Evolutionary conservation across 2,888 invertebrate genomes (phyloP).

Genomic region (Timema cristinae): DNA sequence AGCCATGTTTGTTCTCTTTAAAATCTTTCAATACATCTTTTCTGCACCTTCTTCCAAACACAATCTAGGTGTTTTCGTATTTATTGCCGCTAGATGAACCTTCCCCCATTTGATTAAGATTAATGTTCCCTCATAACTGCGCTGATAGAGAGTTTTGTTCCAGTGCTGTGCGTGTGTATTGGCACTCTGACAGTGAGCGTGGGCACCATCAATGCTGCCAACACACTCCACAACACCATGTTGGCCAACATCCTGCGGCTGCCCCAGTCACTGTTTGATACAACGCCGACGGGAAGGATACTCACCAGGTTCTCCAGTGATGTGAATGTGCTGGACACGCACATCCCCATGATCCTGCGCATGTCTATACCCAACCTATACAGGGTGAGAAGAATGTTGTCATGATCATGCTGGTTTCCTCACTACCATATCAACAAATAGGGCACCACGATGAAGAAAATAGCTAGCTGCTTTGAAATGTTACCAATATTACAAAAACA

Average conservation of each 20-base stretch:
- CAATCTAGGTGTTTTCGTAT: too few relatives aligned
- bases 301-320: constrained; percentile 60
- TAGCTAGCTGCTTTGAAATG: too few relatives aligned
- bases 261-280: constrained; percentile 64
- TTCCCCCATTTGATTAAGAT: too few relatives aligned
- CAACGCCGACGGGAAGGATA: constrained; percentile 71
- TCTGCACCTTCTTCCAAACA: too few relatives aligned
- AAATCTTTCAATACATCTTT: too few relatives aligned
- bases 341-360: constrained; percentile 43
- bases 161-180: constrained; percentile 52
- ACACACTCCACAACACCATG: constrained; percentile 55
- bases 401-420: neutral
- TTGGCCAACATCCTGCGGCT: constrained; percentile 55
- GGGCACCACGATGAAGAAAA: constrained; percentile 41
- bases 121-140: too few relatives aligned
- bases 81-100: too few relatives aligned
- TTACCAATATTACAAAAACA: too few relatives aligned
- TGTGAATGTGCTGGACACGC: constrained; percentile 53
- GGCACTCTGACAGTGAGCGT: constrained; percentile 54
- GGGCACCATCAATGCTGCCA: constrained; percentile 58
- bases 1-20: too few relatives aligned
- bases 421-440: too few relatives aligned
- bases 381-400: neutral
- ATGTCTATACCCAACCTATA: constrained; percentile 6
- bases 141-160: constrained; percentile 22